Base-by-base conservation (phyloP, 1,140 invertebrate species). In the Macrobrachium nipponense region DNA sequence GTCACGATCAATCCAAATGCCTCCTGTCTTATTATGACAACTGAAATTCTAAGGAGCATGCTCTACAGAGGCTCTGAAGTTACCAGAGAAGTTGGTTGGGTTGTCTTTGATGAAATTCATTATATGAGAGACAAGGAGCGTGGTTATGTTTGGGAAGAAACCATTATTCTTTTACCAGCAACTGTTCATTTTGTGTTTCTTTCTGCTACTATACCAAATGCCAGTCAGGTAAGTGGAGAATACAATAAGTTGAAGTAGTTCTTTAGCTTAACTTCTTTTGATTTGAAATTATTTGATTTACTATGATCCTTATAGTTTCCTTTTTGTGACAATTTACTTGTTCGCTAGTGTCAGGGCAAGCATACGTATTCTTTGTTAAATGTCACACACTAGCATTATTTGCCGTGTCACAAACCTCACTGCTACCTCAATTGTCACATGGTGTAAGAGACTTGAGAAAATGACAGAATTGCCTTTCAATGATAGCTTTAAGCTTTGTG, bases 61-160 rank as follows among this genome's bases (percentile, higher is more conserved):
- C 92, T 99, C 27, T 99, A 99, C 90, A 93, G 98, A 91, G 99
- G 99, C 81, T 99, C 98, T 62, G 98, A 99, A 93, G 92, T 98
- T 14, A 99, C 99, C 95, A 93, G 98, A 89, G 99, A 99, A 94
- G 98, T 99, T 7, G 98, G 98, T 73, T 99, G 98, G 99, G 98
- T 99, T 14, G 93, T 99, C 78, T 99, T 99, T 93, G 99, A 99
- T 92, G 99, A 99, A 93, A 99, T 99, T 90, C 99, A 99, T 93
- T 99, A 99, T 91, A 99, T 99, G 98, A 93, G 99, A 91, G 98
- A 99, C 90, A 99, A 99, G 93, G 98, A 99, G 91, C 93, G 99
- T 92, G 99, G 99, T 72, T 98, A 99, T 27, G 98, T 99, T 6
- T 99, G 99, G 99, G 98, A 99, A 93, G 99, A 99, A 93, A 99